These are phyloP conservation scores for Ostrea denselamellosa DNA, from an alignment of 1,140 invertebrate species.

Conservation along the genomic window DNA sequence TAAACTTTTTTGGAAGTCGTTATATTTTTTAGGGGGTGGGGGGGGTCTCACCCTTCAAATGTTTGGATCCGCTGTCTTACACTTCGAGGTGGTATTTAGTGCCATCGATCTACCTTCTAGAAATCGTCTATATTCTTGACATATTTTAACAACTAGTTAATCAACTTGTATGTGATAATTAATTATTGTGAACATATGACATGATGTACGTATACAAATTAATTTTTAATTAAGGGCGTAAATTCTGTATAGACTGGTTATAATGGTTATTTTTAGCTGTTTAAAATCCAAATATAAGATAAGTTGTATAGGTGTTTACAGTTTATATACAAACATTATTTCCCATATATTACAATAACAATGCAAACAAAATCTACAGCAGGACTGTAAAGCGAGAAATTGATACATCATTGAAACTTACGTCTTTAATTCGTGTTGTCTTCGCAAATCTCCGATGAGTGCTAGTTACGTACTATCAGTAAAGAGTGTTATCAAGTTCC, in stretches of 20 bases:
- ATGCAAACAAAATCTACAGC: background rate
- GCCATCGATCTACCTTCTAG: too few species aligned
- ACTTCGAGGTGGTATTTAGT: too few species aligned
- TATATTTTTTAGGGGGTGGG: too few species aligned
- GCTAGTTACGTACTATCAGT: background rate
- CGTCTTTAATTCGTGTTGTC: background rate
- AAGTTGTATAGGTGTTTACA: background rate
- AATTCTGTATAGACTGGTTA: background rate
- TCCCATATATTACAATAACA: background rate
- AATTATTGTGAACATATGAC: too few species aligned
- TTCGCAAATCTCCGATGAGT: background rate
- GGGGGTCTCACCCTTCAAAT: too few species aligned
- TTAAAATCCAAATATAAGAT: background rate
- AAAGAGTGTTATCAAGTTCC: background rate
- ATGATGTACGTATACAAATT: too few species aligned
- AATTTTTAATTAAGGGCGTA: background rate
- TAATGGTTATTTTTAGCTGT: background rate
- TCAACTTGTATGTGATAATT: too few species aligned
- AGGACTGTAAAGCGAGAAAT: background rate
- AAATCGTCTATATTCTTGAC: too few species aligned
- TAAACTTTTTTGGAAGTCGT: too few species aligned
- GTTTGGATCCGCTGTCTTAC: too few species aligned
- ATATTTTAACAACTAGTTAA: too few species aligned
- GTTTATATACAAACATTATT: background rate
- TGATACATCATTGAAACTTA: background rate